Conservation (phyloP, 2,888 invertebrate genomes). For the Drosophila cognata region DNA sequence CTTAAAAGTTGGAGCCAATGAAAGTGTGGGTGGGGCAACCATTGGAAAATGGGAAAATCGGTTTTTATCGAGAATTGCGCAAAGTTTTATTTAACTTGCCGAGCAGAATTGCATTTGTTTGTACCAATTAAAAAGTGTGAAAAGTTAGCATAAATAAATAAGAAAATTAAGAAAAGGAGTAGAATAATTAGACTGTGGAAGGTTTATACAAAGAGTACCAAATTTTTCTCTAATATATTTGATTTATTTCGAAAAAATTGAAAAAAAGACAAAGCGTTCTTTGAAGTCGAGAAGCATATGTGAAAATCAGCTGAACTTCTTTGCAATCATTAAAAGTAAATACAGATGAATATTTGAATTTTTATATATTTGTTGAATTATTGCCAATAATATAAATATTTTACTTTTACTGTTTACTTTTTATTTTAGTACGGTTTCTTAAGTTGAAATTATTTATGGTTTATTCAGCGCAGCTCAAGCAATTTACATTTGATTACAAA, state of each 20-base stretch:
- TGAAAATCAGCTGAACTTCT: neutral
- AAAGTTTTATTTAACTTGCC: constrained; percentile 1
- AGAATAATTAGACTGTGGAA: neutral
- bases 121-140: neutral
- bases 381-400: neutral
- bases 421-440: neutral
- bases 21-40: neutral
- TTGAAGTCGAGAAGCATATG: neutral
- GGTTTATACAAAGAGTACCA: neutral
- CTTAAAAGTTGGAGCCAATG: constrained; percentile 9
- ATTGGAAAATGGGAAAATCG: neutral
- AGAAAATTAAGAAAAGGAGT: neutral
- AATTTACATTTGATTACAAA: neutral
- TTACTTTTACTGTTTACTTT: neutral
- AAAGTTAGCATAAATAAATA: neutral
- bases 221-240: neutral
- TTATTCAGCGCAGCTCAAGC: neutral
- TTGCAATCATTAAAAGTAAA: neutral
- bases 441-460: constrained; percentile 1
- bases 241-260: neutral
- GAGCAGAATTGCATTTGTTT: neutral
- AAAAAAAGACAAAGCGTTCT: neutral
- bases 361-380: neutral
- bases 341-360: neutral
- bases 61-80: neutral